These are phyloP conservation scores for Hipparchia semele DNA, from an alignment of 2,888 invertebrate species.

Conservation along the genomic window DNA sequence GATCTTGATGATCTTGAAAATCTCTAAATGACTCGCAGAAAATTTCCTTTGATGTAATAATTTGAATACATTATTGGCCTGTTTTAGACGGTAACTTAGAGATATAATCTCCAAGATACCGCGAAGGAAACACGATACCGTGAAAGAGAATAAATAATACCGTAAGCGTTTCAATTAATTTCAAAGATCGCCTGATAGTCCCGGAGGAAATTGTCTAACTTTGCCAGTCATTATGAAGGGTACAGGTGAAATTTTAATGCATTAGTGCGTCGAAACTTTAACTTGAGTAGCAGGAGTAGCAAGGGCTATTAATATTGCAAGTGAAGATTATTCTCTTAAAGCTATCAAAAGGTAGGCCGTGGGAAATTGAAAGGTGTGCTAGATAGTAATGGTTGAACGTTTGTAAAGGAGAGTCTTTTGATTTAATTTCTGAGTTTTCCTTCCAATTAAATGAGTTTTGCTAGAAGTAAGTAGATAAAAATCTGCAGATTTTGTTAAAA, in stretches of 20 bases:
- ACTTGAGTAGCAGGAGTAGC: background rate
- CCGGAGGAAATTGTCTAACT: slow-evolving; percentile 54
- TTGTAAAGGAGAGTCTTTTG: background rate
- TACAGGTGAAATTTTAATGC: slow-evolving; percentile 25
- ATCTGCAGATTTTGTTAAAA: too few species aligned
- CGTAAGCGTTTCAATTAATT: slow-evolving; percentile 58
- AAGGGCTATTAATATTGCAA: slow-evolving; percentile 3
- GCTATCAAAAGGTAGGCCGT: background rate
- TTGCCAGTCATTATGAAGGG: slow-evolving; percentile 53
- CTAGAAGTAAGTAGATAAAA: too few species aligned
- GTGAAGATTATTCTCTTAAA: slow-evolving; percentile 6
- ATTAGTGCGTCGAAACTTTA: slow-evolving; percentile 2
- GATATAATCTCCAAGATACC: slow-evolving; percentile 6
- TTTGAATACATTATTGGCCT: background rate
- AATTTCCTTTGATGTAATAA: background rate
- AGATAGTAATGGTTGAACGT: background rate
- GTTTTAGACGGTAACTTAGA: too few species aligned
- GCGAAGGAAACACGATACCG: slow-evolving; percentile 5
- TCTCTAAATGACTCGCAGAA: background rate
- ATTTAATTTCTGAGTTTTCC: background rate
- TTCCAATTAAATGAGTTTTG: too few species aligned
- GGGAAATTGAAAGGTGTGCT: too few species aligned
- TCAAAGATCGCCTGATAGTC: slow-evolving; percentile 54
- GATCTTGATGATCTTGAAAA: background rate
- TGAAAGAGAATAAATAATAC: slow-evolving; percentile 15